Conservation (phyloP, 2,888 invertebrate species). For the Selenia dentaria region DNA sequence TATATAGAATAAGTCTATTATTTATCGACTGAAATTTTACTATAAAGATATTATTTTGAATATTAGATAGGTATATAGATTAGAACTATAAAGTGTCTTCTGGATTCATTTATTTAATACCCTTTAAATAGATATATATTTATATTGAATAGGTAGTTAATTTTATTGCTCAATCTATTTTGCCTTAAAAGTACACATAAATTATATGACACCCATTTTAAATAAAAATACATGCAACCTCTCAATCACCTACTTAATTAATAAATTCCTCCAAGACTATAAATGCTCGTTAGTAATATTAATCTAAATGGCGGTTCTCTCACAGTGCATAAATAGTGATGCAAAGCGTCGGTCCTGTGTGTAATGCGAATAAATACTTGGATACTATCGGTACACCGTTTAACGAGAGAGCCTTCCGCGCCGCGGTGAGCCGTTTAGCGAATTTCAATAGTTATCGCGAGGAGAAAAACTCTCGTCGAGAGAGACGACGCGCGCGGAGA, state of each 20-base stretch:
- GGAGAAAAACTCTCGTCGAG: constrained; percentile 78
- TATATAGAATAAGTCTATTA: too few species aligned
- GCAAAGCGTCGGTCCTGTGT: constrained; percentile 63
- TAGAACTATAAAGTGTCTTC: too few species aligned
- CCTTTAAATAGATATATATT: too few species aligned
- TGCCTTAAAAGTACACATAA: too few species aligned
- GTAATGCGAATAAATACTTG: constrained; percentile 77
- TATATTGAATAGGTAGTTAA: too few species aligned
- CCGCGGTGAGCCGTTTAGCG: constrained; percentile 83
- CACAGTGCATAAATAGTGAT: constrained; percentile 71
- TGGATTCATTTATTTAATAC: too few species aligned
- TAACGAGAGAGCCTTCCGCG: constrained; percentile 82
- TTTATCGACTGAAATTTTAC: too few species aligned
- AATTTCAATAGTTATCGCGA: constrained; percentile 84
- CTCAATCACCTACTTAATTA: constrained; percentile 2
- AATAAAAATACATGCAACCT: too few species aligned
- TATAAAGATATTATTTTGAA: too few species aligned
- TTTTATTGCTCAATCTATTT: too few species aligned
- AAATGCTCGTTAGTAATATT: constrained; percentile 10
- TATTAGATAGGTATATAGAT: too few species aligned
- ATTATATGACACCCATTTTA: too few species aligned
- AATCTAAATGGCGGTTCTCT: constrained; percentile 20
- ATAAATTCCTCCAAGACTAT: neutral
- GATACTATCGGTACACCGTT: constrained; percentile 80
- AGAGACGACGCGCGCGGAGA: constrained; percentile 59